Evolutionary conservation across 2,888 invertebrate genomes (phyloP).

Genomic region (Lithophane semibrunnea): DNA sequence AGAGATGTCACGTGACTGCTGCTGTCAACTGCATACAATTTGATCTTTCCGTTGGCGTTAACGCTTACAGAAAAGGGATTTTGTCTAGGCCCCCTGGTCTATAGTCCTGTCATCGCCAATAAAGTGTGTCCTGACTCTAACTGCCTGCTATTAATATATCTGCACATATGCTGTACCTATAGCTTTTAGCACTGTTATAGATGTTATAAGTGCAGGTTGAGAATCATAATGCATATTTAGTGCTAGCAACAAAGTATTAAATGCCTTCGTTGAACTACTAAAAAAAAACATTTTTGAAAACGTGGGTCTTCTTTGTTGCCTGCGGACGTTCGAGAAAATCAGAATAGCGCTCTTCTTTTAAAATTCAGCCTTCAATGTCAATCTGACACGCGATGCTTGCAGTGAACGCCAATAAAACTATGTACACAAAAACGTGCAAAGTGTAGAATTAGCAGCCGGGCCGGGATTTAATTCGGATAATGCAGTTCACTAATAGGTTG

Average conservation of each 20-base stretch:
- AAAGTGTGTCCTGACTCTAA: conserved; percentile 14
- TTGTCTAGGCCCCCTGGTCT: no score
- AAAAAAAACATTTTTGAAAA: neutral
- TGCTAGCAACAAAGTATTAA: conserved; percentile 4
- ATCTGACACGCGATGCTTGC: conserved; percentile 51
- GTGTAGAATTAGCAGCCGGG: conserved; percentile 51
- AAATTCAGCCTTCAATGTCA: conserved; percentile 50
- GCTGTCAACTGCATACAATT: no score
- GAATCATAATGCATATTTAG: conserved; percentile 9
- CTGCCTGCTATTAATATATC: conserved; percentile 41
- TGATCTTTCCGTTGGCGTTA: no score
- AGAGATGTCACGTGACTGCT: no score
- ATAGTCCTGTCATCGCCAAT: conserved; percentile 45
- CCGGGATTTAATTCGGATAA: conserved; percentile 48
- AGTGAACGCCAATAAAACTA: conserved; percentile 31
- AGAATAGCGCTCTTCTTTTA: conserved; percentile 10
- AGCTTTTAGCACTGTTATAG: conserved; percentile 30
- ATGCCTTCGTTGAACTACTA: neutral
- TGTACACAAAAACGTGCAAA: conserved; percentile 50
- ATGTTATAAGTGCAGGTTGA: conserved; percentile 17
- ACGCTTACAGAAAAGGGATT: no score
- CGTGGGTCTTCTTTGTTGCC: neutral
- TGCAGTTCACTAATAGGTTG: conserved; percentile 53
- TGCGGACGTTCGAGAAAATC: neutral
- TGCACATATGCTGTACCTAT: conserved; percentile 13